Percentiles rank a stretch among this genome's conserved stretches.
Evolutionary conservation across 64 coral and sea anemone genomes (phyloP).

Genomic region (Actinia equina): DNA sequence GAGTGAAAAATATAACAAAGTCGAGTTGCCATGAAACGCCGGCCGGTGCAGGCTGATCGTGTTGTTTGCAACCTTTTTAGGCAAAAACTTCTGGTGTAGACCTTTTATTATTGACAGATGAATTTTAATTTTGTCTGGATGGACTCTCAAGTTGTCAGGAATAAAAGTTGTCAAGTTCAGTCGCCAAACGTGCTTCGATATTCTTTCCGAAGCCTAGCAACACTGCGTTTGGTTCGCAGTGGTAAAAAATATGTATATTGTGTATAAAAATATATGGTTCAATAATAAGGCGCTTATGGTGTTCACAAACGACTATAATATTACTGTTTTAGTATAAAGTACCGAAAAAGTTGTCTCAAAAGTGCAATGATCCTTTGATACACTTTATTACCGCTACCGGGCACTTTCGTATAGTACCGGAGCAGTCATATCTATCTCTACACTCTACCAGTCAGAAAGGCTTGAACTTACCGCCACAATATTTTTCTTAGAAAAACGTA

Average conservation of each 20-base stretch:
- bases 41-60: not conserved
- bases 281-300: not conserved
- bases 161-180: not conserved
- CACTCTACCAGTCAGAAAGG: too few species aligned
- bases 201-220: constrained; percentile 11
- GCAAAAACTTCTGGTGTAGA: not conserved
- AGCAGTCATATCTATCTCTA: too few species aligned
- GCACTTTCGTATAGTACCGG: too few species aligned
- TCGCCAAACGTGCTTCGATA: not conserved
- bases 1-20: not conserved
- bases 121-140: constrained; percentile 15
- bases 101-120: not conserved
- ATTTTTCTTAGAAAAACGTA: not conserved
- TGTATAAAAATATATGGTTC: not conserved
- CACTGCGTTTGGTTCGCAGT: not conserved
- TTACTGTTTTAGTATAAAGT: not conserved
- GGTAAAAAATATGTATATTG: too few species aligned
- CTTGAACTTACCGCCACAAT: too few species aligned
- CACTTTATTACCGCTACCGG: too few species aligned
- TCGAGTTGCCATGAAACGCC: not conserved
- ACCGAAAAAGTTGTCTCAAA: too few species aligned
- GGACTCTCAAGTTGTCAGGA: not conserved
- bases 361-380: too few species aligned
- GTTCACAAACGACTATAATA: not conserved
- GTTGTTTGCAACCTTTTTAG: constrained; percentile 5